Conservation (phyloP, 2,113 vertebrate genomes). For the Peromyscus californicus region DNA sequence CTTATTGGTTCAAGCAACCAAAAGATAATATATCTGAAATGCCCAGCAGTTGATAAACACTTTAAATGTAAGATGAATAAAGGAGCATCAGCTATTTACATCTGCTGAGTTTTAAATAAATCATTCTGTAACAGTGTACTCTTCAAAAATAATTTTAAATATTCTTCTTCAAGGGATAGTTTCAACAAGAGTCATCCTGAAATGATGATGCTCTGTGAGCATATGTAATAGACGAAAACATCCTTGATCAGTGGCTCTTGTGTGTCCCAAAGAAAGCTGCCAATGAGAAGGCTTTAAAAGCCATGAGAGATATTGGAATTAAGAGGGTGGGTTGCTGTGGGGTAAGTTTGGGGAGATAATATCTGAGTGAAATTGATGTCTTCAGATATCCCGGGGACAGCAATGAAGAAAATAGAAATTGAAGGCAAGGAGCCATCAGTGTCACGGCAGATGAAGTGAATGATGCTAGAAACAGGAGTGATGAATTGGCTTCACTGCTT, state of each 20-base stretch:
- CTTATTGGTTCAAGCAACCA: background rate
- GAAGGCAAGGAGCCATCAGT: background rate
- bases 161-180: background rate
- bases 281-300: background rate
- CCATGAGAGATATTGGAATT: background rate
- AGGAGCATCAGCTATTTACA: background rate
- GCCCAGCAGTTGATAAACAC: background rate
- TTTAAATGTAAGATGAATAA: background rate
- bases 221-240: background rate
- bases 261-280: background rate
- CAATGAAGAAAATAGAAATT: background rate
- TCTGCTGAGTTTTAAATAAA: background rate
- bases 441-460: background rate
- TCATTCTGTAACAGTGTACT: background rate
- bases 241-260: background rate
- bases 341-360: background rate
- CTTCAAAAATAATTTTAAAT: background rate
- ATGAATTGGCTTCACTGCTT: background rate
- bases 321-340: background rate
- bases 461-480: background rate
- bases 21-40: background rate
- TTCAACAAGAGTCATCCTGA: background rate
- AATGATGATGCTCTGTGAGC: background rate
- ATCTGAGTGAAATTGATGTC: background rate
- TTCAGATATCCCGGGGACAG: background rate